Evolutionary conservation across 2,113 vertebrate species (phyloP), one percentile per base, ranked within the genome.

Genomic region (Serilophus lunatus): DNA sequence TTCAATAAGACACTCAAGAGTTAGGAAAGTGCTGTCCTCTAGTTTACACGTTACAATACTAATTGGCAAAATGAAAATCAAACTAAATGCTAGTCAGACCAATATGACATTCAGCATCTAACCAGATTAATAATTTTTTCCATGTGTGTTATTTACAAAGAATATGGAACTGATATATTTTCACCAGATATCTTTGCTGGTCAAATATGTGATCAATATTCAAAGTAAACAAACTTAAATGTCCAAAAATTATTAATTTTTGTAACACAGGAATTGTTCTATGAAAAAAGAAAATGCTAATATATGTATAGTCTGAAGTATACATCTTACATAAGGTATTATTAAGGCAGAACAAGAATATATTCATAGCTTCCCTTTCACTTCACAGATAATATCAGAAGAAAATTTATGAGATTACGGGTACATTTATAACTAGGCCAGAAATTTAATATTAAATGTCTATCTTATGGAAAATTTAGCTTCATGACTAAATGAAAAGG

Each of bases 401-500:
- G 51, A 88, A 72, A 89, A 86, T 78, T 95, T 91, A 91, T 44
- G 59, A 92, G 69, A 91, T 79, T 79, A 56, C 42, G 59, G 23
- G 40, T 71, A 65, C 61, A 76, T 61, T 64, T 85, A 76, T 57
- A 95, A 87, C 36, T 61, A 79, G 45, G 45, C 7, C 81, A 92
- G 23, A 95, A 82, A 68, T 72, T 26, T 71, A 53, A 50, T 72
- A 89, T 63, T 87, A 82, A 76, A 61, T n/a, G 49, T 31, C 24
- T 68, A 18, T 63, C 44, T 85, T 68, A 45, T 2, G 24, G 45
- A 82, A 91, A 65, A 82, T 63, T 53, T 47, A 13, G 5, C 18
- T 69, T 18, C 4, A 2, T 15, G 38, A 61, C 36, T 59, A 81
- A 71, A 90, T 22, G 4, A 91, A 8, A 40, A 53, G 12, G 18